These are phyloP conservation scores for Morpho deidamia DNA, from an alignment of 2,888 invertebrate genomes.

Conservation along the genomic window DNA sequence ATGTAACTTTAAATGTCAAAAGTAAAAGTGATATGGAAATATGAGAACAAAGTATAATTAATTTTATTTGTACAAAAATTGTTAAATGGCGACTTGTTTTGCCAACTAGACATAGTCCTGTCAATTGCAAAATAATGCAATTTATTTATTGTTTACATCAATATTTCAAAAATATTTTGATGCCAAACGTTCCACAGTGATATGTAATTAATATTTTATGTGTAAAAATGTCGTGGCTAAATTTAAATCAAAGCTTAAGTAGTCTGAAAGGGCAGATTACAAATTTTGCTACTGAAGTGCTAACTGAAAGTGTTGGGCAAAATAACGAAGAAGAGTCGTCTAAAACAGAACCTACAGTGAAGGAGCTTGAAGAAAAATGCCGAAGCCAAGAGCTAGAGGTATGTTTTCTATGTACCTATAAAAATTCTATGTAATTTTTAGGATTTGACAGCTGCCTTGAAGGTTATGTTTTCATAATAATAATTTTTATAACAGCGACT, in stretches of 20 bases:
- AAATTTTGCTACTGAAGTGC: slow-evolving; percentile 92
- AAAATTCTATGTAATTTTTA: not conserved
- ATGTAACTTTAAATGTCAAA: too few species aligned
- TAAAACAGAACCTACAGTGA: slow-evolving; percentile 42
- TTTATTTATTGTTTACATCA: slow-evolving; percentile 64
- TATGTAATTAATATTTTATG: slow-evolving; percentile 42
- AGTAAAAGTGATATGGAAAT: too few species aligned
- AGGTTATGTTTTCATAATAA: slow-evolving; percentile 64
- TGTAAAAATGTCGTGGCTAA: slow-evolving; percentile 82
- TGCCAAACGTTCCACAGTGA: slow-evolving; percentile 39
- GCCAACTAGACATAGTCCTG: slow-evolving; percentile 74
- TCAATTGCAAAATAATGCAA: slow-evolving; percentile 70
- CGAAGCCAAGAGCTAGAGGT: slow-evolving; percentile 81
- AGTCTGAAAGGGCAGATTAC: slow-evolving; percentile 92
- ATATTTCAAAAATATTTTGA: slow-evolving; percentile 36
- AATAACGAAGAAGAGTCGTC: slow-evolving; percentile 39
- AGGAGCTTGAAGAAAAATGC: slow-evolving; percentile 77
- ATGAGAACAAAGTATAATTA: too few species aligned
- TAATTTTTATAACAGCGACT: not conserved
- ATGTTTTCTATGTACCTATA: slow-evolving; percentile 11
- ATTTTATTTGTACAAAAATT: not conserved
- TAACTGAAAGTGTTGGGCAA: slow-evolving; percentile 85
- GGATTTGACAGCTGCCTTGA: slow-evolving; percentile 27
- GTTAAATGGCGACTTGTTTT: slow-evolving; percentile 53
- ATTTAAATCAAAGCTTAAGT: slow-evolving; percentile 81